phyloP scores from a whole-genome alignment of 2,888 invertebrate genomes.

The Troilus luridus region DNA sequence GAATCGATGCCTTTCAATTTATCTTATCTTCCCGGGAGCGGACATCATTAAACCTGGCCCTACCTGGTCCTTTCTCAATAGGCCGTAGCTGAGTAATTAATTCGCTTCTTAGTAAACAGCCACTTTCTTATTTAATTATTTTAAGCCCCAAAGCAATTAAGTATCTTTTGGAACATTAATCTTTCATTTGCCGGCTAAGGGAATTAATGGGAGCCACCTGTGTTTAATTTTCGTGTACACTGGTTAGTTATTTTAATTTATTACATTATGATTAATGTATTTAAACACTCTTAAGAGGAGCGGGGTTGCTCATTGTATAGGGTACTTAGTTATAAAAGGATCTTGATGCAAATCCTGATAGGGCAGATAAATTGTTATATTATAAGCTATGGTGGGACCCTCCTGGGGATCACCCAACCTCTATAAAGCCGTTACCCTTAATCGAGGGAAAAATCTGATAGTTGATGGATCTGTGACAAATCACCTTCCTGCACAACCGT shows the following conservation, averaged over 20 bases:
- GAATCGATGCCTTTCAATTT: constrained; percentile 31
- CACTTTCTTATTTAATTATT: constrained; percentile 12
- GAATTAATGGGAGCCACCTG: background rate
- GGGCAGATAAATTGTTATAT: no score
- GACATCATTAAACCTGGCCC: constrained; percentile 11
- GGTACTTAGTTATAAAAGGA: no score
- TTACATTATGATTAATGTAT: no score
- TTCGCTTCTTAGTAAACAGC: background rate
- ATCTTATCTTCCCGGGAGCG: background rate
- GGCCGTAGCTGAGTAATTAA: constrained; percentile 3
- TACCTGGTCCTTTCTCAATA: background rate
- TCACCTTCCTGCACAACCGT: no score
- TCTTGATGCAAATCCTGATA: no score
- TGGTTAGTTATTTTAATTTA: background rate
- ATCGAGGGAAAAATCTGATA: no score
- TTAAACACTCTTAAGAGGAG: no score
- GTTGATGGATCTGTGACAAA: no score
- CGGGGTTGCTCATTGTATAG: no score
- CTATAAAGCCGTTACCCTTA: no score
- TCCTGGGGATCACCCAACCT: no score
- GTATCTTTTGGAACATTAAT: background rate
- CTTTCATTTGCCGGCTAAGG: background rate
- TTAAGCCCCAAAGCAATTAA: background rate
- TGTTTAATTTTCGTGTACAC: background rate
- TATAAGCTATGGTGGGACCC: no score